phyloP scores from a whole-genome alignment of 2,888 invertebrate genomes.

The Hemistola chrysoprasaria region DNA sequence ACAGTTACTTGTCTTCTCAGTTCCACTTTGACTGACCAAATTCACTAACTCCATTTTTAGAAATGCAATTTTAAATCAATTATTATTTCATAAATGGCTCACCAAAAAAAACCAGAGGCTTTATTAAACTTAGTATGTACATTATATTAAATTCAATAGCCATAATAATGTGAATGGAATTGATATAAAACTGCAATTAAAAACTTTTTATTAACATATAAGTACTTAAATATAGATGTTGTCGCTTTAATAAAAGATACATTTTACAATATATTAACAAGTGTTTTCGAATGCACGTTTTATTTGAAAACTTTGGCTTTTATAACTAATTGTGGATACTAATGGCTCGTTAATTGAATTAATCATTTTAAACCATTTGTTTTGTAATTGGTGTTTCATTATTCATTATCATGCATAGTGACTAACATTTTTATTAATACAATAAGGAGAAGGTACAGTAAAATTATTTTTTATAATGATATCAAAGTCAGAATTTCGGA shows the following conservation, averaged over 20 bases:
- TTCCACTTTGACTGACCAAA: constrained; percentile 11
- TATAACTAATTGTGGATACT: constrained; percentile 3
- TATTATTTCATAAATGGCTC: no score
- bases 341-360: constrained; percentile 5
- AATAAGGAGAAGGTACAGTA: constrained; percentile 4
- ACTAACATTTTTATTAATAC: constrained; percentile 30
- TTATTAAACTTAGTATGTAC: no score
- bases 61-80: background rate
- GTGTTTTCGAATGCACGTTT: constrained; percentile 19
- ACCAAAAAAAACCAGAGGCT: no score
- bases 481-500: no score
- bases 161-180: background rate
- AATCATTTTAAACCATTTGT: constrained; percentile 14
- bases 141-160: background rate
- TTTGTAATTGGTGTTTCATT: constrained; percentile 31
- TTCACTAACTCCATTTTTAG: background rate
- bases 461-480: no score
- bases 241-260: constrained; percentile 1
- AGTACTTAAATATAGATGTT: constrained; percentile 2
- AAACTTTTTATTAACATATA: background rate
- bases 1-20: background rate
- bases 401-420: constrained; percentile 33
- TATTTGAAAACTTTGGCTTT: constrained; percentile 1
- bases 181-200: background rate
- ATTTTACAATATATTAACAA: constrained; percentile 6